A percentile compares a stretch with the other conserved stretches of the same genome.
These are phyloP conservation scores for Rhogogaster chlorosoma DNA, from an alignment of 2,888 invertebrate species.

Conservation along the genomic window DNA sequence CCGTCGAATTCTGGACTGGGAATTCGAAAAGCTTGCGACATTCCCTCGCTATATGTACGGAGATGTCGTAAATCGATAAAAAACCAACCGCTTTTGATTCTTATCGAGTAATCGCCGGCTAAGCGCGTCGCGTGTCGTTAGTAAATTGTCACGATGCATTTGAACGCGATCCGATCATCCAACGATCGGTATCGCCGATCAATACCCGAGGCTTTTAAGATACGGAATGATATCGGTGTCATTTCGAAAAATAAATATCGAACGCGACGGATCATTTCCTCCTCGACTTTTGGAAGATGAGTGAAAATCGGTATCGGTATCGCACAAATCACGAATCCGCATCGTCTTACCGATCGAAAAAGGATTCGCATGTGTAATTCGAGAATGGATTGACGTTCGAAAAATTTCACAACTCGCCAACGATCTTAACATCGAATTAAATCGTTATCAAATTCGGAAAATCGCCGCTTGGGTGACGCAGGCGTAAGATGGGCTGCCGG, in stretches of 20 bases:
- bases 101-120: not conserved
- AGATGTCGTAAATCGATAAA: not conserved
- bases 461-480: not conserved
- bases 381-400: not conserved
- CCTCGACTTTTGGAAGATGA: too few relatives aligned
- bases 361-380: not conserved
- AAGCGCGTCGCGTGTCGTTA: not conserved
- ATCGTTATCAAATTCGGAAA: not conserved
- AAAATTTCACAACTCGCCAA: too few relatives aligned
- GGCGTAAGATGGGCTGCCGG: not conserved
- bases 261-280: not conserved
- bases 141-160: not conserved
- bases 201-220: not conserved
- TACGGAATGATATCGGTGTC: not conserved
- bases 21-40: not conserved
- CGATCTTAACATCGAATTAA: too few relatives aligned
- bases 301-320: not conserved
- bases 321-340: not conserved
- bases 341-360: not conserved
- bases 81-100: not conserved
- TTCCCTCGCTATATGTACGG: not conserved
- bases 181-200: not conserved
- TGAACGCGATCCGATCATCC: not conserved
- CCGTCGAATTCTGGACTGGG: not conserved
- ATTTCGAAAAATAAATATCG: not conserved